These are phyloP conservation scores for Latrodectus elegans DNA, from an alignment of 2,888 invertebrate genomes.

Conservation along the genomic window DNA sequence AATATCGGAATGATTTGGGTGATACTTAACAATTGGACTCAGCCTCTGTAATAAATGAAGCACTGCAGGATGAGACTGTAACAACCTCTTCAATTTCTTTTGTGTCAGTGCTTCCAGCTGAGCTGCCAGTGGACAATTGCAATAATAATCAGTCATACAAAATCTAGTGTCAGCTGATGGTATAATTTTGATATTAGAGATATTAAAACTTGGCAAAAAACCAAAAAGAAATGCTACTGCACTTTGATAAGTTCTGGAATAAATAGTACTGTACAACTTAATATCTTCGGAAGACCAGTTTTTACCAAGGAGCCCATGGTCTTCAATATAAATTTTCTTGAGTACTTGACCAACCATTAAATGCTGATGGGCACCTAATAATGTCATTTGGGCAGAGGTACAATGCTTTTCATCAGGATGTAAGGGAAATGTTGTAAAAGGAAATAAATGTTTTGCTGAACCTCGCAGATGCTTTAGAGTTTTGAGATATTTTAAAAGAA, in stretches of 20 bases:
- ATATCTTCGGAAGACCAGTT: slow-evolving; percentile 75
- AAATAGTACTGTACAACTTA: slow-evolving; percentile 86
- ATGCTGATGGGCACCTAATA: slow-evolving; percentile 87
- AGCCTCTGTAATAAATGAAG: slow-evolving; percentile 80
- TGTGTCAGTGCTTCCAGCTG: slow-evolving; percentile 77
- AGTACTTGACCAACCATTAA: slow-evolving; percentile 84
- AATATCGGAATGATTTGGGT: slow-evolving; percentile 59
- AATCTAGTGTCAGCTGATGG: slow-evolving; percentile 89
- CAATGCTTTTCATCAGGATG: slow-evolving; percentile 83
- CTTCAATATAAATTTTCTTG: slow-evolving; percentile 74
- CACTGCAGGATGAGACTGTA: slow-evolving; percentile 85
- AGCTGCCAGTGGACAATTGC: slow-evolving; percentile 85
- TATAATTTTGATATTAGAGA: slow-evolving; percentile 81
- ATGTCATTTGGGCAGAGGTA: slow-evolving; percentile 88
- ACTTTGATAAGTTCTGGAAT: slow-evolving; percentile 92
- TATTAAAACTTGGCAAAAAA: slow-evolving; percentile 82
- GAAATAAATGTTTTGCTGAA: slow-evolving; percentile 72
- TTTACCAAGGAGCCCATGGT: slow-evolving; percentile 73
- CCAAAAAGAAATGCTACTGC: slow-evolving; percentile 86
- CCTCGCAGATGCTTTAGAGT: slow-evolving; percentile 49
- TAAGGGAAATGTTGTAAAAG: slow-evolving; percentile 89
- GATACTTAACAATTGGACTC: slow-evolving; percentile 67
- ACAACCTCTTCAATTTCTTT: slow-evolving; percentile 80
- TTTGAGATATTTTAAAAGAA: slow-evolving; percentile 62
- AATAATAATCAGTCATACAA: slow-evolving; percentile 84